A percentile compares a stretch with the other conserved stretches of the same genome.
phyloP scores from a whole-genome alignment of 2,888 invertebrate genomes.

The Leptinotarsa peninsularis region DNA sequence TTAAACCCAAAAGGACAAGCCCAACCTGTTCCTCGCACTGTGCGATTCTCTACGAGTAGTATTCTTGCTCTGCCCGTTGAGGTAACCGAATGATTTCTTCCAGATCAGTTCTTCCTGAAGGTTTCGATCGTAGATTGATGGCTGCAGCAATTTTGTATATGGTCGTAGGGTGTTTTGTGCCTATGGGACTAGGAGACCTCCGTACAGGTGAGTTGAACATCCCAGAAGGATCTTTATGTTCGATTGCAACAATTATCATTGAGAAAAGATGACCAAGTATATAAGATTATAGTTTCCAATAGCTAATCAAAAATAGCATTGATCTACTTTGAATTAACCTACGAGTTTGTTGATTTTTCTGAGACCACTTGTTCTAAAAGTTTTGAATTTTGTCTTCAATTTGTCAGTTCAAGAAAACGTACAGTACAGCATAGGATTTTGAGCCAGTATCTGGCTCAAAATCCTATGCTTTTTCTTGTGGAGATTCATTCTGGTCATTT shows the following conservation, averaged over 20 bases:
- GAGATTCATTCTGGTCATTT: too few relatives aligned
- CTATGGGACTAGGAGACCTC: neutral
- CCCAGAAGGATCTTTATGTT: neutral
- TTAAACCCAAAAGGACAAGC: slow-evolving; percentile 1
- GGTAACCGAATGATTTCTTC: neutral
- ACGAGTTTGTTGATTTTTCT: too few relatives aligned
- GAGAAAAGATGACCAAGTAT: too few relatives aligned
- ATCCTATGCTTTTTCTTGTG: too few relatives aligned
- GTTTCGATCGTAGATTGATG: neutral
- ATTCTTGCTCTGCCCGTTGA: neutral
- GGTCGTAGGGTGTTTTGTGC: neutral
- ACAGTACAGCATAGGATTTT: too few relatives aligned
- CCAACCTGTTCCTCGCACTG: neutral
- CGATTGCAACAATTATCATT: neutral
- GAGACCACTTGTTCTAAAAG: too few relatives aligned
- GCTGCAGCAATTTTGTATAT: neutral
- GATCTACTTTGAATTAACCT: too few relatives aligned
- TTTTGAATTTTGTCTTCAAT: too few relatives aligned
- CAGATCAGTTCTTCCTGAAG: neutral
- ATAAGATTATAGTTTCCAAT: too few relatives aligned
- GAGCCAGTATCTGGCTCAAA: too few relatives aligned
- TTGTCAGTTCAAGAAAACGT: too few relatives aligned
- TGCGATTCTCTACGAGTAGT: neutral
- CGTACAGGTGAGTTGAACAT: neutral
- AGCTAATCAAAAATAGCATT: too few relatives aligned